A percentile compares a stretch with the other conserved stretches of the same genome.
These are phyloP conservation scores for Microcaecilia unicolor DNA, from an alignment of 2,797 vertebrate species.

Conservation along the genomic window DNA sequence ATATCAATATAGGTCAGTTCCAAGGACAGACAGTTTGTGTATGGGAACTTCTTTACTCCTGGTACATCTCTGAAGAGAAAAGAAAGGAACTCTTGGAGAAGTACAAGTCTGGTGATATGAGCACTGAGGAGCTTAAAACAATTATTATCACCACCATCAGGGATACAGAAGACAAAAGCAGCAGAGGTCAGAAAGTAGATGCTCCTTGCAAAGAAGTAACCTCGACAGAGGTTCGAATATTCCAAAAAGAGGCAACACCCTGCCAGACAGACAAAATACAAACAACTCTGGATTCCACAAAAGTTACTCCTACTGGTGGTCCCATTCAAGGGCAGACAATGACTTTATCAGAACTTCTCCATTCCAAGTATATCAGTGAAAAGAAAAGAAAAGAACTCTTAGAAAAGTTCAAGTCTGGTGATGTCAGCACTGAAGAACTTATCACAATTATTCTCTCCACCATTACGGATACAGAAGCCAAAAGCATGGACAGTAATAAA, in stretches of 20 bases:
- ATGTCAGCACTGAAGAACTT: constrained; percentile 35
- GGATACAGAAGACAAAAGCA: no score
- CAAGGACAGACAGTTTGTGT: constrained; percentile 16
- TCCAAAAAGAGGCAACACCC: no score
- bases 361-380: constrained; percentile 15
- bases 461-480: constrained; percentile 14
- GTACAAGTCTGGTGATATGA: neutral
- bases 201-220: neutral
- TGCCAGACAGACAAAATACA: neutral
- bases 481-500: accelerated
- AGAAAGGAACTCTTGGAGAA: constrained; percentile 29
- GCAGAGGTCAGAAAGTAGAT: neutral
- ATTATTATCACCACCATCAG: no score
- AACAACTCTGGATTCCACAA: neutral
- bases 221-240: neutral
- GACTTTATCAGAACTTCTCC: constrained; percentile 71
- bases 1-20: neutral
- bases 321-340: constrained; percentile 60
- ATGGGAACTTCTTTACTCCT: constrained; percentile 32
- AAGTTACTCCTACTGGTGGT: constrained; percentile 32
- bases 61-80: constrained; percentile 44
- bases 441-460: constrained; percentile 2
- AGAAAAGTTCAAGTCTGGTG: constrained; percentile 43
- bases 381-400: constrained; percentile 24
- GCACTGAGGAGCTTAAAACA: neutral